Percentiles rank a stretch among this genome's conserved stretches.
Evolutionary conservation across 2,888 invertebrate genomes (phyloP).

Genomic region (Ophraella communa): DNA sequence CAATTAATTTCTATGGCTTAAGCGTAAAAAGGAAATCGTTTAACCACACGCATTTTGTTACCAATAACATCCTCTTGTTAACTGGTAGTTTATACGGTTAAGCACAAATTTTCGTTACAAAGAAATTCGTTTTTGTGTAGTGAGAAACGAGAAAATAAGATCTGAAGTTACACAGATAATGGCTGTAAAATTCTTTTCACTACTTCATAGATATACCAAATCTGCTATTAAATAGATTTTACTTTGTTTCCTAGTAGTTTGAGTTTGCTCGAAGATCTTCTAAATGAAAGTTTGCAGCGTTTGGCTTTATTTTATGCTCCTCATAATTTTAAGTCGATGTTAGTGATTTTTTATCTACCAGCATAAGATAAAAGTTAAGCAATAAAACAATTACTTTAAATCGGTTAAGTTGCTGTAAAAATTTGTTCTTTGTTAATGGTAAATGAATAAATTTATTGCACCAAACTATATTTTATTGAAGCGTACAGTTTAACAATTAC

Average conservation of each 20-base stretch:
- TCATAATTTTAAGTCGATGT: background rate
- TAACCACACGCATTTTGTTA: constrained; percentile 20
- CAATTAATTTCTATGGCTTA: background rate
- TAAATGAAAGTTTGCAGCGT: background rate
- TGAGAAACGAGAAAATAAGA: constrained; percentile 25
- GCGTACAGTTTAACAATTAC: too few relatives aligned
- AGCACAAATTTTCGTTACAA: constrained; percentile 29
- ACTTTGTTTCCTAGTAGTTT: constrained; percentile 18
- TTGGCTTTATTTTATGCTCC: background rate
- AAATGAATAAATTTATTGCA: too few relatives aligned
- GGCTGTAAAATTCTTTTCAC: constrained; percentile 28
- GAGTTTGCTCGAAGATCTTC: background rate
- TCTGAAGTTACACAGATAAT: constrained; percentile 29
- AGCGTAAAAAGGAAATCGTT: background rate
- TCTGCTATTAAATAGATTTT: constrained; percentile 18
- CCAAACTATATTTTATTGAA: too few relatives aligned
- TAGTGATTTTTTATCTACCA: background rate
- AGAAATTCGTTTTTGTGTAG: constrained; percentile 29
- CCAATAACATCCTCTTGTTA: constrained; percentile 37
- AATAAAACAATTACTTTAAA: too few relatives aligned
- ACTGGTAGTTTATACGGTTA: constrained; percentile 39
- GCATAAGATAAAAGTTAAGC: background rate
- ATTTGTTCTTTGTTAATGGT: too few relatives aligned
- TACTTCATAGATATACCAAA: constrained; percentile 20
- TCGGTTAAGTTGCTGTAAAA: too few relatives aligned